Conservation (phyloP, 2,888 invertebrate species). For the Tetanocera ferruginea region DNA sequence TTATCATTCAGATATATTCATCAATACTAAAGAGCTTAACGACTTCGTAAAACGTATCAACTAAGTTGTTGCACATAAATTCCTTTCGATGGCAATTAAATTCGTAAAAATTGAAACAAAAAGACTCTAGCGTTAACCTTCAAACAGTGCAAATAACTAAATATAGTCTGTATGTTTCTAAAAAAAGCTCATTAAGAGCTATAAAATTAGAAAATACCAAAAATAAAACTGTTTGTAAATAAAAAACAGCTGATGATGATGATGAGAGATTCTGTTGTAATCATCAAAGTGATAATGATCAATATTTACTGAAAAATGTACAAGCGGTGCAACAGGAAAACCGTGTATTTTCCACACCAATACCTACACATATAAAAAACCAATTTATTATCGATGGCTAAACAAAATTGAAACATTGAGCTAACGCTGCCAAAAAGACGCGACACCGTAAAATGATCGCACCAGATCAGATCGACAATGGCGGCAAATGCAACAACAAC, state of each 20-base stretch:
- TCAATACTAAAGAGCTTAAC: no score
- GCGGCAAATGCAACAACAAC: slow-evolving; percentile 9
- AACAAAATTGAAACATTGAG: not conserved
- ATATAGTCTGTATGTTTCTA: no score
- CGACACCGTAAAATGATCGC: slow-evolving; percentile 50
- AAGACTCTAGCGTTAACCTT: no score
- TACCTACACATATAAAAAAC: not conserved
- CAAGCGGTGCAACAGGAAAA: not conserved
- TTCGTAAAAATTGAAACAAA: no score
- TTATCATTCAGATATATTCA: no score
- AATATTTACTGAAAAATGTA: not conserved
- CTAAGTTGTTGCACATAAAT: no score
- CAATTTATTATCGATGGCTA: not conserved
- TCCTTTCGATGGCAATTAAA: no score
- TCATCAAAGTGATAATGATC: not conserved
- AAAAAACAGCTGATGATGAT: slow-evolving; percentile 21
- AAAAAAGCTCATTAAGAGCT: no score
- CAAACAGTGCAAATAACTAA: no score
- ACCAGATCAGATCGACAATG: slow-evolving; percentile 27
- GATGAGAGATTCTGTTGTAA: not conserved
- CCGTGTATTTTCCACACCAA: no score
- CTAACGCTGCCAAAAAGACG: slow-evolving; percentile 27
- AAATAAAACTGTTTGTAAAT: slow-evolving; percentile 14
- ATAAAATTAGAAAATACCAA: no score
- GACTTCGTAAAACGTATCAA: no score